Evolutionary conservation across 2,888 invertebrate genomes (phyloP), one percentile per base, ranked within the genome.

Genomic region (Drosophila peninsularis): DNA sequence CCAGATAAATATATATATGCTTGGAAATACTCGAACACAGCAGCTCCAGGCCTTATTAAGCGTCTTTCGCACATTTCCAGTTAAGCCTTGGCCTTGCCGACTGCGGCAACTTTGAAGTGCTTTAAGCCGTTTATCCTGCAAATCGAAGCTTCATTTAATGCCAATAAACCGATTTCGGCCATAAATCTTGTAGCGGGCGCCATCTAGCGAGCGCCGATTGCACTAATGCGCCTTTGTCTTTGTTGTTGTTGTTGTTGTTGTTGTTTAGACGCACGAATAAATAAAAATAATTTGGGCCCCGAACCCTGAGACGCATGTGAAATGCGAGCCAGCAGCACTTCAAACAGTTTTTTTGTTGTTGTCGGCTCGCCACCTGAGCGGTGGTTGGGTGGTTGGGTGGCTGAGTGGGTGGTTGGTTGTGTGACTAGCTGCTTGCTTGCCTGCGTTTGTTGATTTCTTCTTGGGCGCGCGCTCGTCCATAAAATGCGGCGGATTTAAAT

Each of bases 261-360:
- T n/a, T 52, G 36, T n/a, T 39, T 88, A 73, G 82, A 89, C 89
- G 89, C 89, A 76, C 84, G 89, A 89, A 87, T 89, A 89, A 89
- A 85, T 85, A 89, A 71, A 89, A 80, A 89, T 89, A 85, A 89
- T 89, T 85, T 85, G 83, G 71, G 27, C 24, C 17, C 58, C 60
- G 10, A 5, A 39, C 13, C 32, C 27, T 21, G 42, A 44, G 42
- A 19, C 11, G 7, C 47, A 39, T 9, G 17, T 37, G 37, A 60
- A 55, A 54, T 30, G 41, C 50, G 49, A 42, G 37, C 27, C 32
- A 42, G 47, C 54, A 50, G 65, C 70, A 83, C 82, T 83, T 83
- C 82, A 83, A 88, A 88, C 82, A 88, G 68, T 82, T 82, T n/a
- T 14, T 9, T 14, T 24, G n/a, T n/a, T n/a, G n/a, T 44, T 87